Percentiles rank a stretch among this genome's conserved stretches.
These are phyloP conservation scores for Arctia plantaginis DNA, from an alignment of 2,888 invertebrate genomes.

Conservation along the genomic window DNA sequence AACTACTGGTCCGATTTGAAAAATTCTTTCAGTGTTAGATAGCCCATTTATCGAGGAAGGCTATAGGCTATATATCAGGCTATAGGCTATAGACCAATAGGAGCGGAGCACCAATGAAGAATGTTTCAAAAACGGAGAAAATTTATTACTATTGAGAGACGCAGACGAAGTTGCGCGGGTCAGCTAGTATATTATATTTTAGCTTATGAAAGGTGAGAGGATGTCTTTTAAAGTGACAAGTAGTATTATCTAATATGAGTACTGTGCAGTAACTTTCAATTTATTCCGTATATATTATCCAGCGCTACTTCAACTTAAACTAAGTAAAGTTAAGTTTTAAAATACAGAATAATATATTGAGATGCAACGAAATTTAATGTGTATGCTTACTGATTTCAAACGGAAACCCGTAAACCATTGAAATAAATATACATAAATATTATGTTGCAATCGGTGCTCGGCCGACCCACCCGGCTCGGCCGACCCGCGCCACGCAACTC, in stretches of 20 bases:
- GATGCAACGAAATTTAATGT: background rate
- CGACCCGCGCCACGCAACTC: background rate
- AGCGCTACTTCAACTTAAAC: background rate
- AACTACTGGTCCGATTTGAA: too few relatives aligned
- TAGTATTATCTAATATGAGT: background rate
- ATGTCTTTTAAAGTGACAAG: background rate
- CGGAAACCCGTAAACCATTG: background rate
- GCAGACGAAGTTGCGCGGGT: too few relatives aligned
- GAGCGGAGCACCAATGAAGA: too few relatives aligned
- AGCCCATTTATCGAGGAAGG: too few relatives aligned
- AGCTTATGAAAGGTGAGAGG: background rate
- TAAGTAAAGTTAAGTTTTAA: background rate
- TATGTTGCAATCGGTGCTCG: background rate
- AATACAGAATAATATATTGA: background rate
- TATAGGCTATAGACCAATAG: too few relatives aligned
- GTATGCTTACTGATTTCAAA: background rate
- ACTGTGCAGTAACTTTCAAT: background rate
- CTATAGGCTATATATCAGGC: too few relatives aligned
- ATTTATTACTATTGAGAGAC: too few relatives aligned
- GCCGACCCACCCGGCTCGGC: too few relatives aligned
- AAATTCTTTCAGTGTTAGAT: too few relatives aligned
- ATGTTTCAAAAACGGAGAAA: too few relatives aligned
- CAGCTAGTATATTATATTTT: background rate
- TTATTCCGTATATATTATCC: background rate
- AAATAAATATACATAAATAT: too few relatives aligned